A percentile compares a stretch with the other conserved stretches of the same genome.
phyloP scores from a whole-genome alignment of 2,797 vertebrate species.

The Eulemur albifrons region DNA sequence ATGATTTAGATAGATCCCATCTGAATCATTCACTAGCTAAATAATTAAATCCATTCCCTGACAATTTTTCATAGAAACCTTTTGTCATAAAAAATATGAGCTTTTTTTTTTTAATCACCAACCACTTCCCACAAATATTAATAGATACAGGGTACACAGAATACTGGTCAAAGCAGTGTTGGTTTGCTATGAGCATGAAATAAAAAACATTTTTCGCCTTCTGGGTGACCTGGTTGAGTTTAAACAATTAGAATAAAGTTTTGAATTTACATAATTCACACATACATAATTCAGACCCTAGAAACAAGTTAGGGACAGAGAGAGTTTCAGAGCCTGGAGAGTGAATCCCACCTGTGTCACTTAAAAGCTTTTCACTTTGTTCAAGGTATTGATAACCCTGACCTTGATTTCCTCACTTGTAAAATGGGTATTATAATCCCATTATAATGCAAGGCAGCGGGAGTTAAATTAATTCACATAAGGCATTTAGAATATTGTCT shows the following conservation, averaged over 20 bases:
- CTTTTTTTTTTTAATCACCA: background rate
- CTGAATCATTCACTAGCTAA: background rate
- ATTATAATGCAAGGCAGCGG: background rate
- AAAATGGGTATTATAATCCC: background rate
- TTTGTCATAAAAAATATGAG: background rate
- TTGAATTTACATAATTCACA: background rate
- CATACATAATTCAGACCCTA: background rate
- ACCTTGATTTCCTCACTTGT: background rate
- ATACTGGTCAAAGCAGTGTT: background rate
- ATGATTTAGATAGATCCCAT: background rate
- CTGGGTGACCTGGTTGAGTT: background rate
- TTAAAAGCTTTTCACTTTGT: background rate
- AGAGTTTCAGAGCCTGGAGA: background rate
- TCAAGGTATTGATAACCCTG: background rate
- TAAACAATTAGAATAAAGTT: slow-evolving; percentile 4
- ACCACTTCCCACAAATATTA: background rate
- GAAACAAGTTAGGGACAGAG: background rate
- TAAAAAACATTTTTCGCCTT: background rate
- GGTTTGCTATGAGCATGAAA: background rate
- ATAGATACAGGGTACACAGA: background rate
- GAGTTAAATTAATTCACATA: background rate
- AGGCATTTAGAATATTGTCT: background rate
- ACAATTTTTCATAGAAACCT: background rate
- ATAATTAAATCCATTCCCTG: slow-evolving; percentile 23
- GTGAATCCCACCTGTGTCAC: background rate